A percentile compares a stretch with the other conserved stretches of the same genome.
Conservation (phyloP, 2,888 invertebrate genomes). For the Stenchaetothrips biformis region DNA sequence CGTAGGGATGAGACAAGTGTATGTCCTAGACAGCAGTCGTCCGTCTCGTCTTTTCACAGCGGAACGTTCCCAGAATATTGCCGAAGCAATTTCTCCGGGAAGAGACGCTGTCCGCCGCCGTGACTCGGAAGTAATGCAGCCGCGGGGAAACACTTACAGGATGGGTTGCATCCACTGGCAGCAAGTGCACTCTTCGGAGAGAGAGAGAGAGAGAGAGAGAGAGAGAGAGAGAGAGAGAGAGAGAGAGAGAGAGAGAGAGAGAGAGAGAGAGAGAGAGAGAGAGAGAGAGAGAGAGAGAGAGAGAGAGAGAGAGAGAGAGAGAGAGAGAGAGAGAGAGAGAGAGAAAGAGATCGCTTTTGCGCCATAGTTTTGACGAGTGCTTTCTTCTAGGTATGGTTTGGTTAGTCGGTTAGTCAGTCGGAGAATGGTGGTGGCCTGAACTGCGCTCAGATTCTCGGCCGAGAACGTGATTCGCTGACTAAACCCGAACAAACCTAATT, state of each 20-base stretch:
- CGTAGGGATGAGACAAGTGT: slow-evolving; percentile 5
- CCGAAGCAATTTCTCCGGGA: not conserved
- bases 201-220: not conserved
- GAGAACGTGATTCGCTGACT: too few relatives aligned
- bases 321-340: not conserved
- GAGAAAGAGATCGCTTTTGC: not conserved
- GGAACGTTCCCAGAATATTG: not conserved
- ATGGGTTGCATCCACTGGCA: not conserved
- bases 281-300: not conserved
- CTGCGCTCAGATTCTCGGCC: too few relatives aligned
- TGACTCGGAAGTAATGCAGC: not conserved
- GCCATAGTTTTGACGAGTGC: too few relatives aligned
- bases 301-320: not conserved
- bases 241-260: not conserved
- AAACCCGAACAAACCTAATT: too few relatives aligned
- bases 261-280: not conserved
- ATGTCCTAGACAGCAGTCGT: not conserved
- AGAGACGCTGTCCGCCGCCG: not conserved
- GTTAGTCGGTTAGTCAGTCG: too few relatives aligned
- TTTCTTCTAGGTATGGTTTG: too few relatives aligned
- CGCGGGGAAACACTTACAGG: not conserved
- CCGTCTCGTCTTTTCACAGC: not conserved
- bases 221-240: not conserved
- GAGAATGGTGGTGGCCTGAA: too few relatives aligned
- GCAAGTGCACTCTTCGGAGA: not conserved